These are phyloP conservation scores for Danio rerio DNA, from an alignment of 2,113 vertebrate genomes.

Conservation along the genomic window GRCz12tu NC_133192.1:16454501-16455000, in stretches of 20 bases:
- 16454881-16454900: conserved; percentile 79
- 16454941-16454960: conserved; percentile 91
- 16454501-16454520: conserved; percentile 97
- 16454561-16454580: conserved; percentile 82
- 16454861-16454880: conserved; percentile 62
- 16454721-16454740: conserved; percentile 69
- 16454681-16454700: conserved; percentile 69
- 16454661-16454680: conserved; percentile 70
- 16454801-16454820: conserved; percentile 93
- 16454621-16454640: conserved; percentile 72
- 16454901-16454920: conserved; percentile 92
- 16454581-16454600: conserved; percentile 66
- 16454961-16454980: conserved; percentile 85
- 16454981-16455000: conserved; percentile 81
- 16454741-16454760: conserved; percentile 90
- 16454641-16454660: conserved; percentile 75
- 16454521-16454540: conserved; percentile 95
- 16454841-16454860: conserved; percentile 84
- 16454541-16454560: conserved; percentile 95
- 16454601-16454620: conserved; percentile 88
- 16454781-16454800: conserved; percentile 93
- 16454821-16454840: conserved; percentile 94
- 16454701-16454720: conserved; percentile 74
- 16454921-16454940: conserved; percentile 94
- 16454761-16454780: conserved; percentile 92